A percentile compares a stretch with the other conserved stretches of the same genome.
These are phyloP conservation scores for Schizaphis graminum DNA, from an alignment of 2,888 invertebrate genomes.

Conservation along the genomic window DNA sequence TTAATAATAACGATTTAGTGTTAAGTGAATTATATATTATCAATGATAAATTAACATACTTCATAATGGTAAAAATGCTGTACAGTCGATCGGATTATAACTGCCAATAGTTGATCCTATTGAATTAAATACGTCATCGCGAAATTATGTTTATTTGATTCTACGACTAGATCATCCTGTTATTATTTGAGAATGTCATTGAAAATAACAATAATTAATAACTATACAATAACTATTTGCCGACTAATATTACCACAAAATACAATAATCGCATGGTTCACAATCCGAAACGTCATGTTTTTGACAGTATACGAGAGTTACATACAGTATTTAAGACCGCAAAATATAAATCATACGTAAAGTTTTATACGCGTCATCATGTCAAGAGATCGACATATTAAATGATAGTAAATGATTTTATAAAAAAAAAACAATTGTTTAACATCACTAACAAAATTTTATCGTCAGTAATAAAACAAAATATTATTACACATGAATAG, in stretches of 20 bases:
- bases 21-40: background rate
- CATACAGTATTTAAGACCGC: background rate
- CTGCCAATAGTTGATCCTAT: background rate
- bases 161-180: background rate
- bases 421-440: background rate
- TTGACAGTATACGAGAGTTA: background rate
- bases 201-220: background rate
- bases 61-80: background rate
- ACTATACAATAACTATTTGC: background rate
- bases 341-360: background rate
- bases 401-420: background rate
- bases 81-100: background rate
- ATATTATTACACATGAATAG: background rate
- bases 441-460: background rate
- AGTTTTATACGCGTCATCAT: background rate
- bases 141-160: background rate
- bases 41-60: too few species aligned
- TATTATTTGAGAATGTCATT: background rate
- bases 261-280: background rate
- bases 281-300: background rate
- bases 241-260: background rate
- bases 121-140: background rate
- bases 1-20: background rate
- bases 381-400: background rate
- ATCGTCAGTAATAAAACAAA: background rate